A percentile compares a stretch with the other conserved stretches of the same genome.
These are phyloP conservation scores for Anthonomus grandis DNA, from an alignment of 1,140 invertebrate genomes.

Conservation along the genomic window DNA sequence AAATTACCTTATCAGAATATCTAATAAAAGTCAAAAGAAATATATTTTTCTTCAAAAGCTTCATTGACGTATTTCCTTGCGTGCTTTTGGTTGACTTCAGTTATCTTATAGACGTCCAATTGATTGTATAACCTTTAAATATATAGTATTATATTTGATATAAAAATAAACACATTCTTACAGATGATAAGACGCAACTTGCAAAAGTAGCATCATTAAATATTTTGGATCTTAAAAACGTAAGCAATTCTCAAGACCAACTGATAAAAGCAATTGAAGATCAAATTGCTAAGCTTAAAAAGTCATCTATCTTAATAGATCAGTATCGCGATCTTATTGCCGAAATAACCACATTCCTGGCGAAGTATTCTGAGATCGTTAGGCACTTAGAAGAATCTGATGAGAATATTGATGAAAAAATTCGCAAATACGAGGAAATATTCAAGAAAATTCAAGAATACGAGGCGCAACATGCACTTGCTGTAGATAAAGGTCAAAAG, in stretches of 20 bases:
- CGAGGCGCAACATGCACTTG: slow-evolving; percentile 80
- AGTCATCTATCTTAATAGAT: slow-evolving; percentile 75
- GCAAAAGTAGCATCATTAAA: slow-evolving; percentile 73
- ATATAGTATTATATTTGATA: too few species aligned
- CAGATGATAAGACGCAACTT: slow-evolving; percentile 76
- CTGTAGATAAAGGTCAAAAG: slow-evolving; percentile 87
- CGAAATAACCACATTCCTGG: slow-evolving; percentile 83
- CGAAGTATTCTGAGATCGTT: slow-evolving; percentile 82
- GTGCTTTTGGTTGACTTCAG: too few species aligned
- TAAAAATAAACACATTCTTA: too few species aligned
- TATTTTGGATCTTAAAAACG: slow-evolving; percentile 70
- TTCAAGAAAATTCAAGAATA: slow-evolving; percentile 82
- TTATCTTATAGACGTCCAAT: too few species aligned
- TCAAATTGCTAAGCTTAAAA: slow-evolving; percentile 74
- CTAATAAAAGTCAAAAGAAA: too few species aligned
- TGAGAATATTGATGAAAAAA: slow-evolving; percentile 78
- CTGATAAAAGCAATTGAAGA: slow-evolving; percentile 77
- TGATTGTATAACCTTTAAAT: too few species aligned
- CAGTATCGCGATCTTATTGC: slow-evolving; percentile 82
- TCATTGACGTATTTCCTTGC: too few species aligned
- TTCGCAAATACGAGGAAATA: slow-evolving; percentile 82
- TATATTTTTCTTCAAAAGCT: too few species aligned
- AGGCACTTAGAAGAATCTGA: slow-evolving; percentile 79
- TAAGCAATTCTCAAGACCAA: slow-evolving; percentile 79
- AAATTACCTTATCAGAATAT: too few species aligned